Base-by-base conservation (phyloP, 2,113 vertebrate species). In the Ahaetulla prasina region DNA sequence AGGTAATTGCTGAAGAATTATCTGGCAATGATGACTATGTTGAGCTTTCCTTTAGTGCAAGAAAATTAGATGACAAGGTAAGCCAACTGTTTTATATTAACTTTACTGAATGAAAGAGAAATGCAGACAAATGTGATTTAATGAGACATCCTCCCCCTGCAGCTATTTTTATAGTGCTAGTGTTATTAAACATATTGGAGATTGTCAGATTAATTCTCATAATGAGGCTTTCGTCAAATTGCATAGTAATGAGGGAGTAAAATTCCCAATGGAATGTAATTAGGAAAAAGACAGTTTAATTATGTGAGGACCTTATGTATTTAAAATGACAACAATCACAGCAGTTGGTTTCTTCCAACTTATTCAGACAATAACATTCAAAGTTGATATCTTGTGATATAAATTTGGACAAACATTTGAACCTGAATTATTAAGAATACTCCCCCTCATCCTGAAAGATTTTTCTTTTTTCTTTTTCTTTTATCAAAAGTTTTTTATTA, bases 61-160 rank as follows among this genome's bases (percentile, higher is more conserved):
- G 99, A 94, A 99, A 99, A 96, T 97, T 99, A 97, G 99, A 99
- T 95, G 99, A 99, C 96, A 99, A 99, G 99, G 99, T 99, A 97
- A 97, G 96, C 93, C 92, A 91, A 49, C n/a, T 50, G 45, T 94
- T 95, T 74, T 92, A 30, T 96, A 89, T 96, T 96, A 96, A 95
- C 96, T 94, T 96, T 94, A 89, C 47, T 88, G 93, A 90, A 95
- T 95, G 92, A 93, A 90, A 52, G 57, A 95, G 95, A 97, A 96
- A 95, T 93, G 92, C 94, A 68, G 93, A 89, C 90, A 95, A 93
- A 93, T 92, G 92, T 35, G 55, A 89, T 95, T 95, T 97, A 96
- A 97, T 97, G 92, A 97, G 93, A 94, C 97, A 94, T 96, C 25
- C 94, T 89, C 92, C 85, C 85, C 91, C 1, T 1, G 6, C 53